phyloP scores from a whole-genome alignment of 2,888 invertebrate species.

The Spilosoma lubricipeda region DNA sequence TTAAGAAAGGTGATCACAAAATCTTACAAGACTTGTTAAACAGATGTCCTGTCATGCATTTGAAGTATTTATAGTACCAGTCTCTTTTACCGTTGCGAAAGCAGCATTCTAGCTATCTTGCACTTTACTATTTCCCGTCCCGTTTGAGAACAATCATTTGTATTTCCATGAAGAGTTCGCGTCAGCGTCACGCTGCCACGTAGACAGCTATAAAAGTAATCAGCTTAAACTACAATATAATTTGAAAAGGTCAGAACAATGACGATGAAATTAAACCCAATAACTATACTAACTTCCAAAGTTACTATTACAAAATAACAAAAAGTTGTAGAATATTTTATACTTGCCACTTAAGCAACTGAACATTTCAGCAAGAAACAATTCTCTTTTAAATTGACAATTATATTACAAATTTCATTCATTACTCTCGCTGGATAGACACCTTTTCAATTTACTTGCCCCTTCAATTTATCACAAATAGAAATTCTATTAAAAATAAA shows the following conservation, averaged over 20 bases:
- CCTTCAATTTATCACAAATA: constrained; percentile 1
- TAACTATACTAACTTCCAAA: not conserved
- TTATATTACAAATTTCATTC: not conserved
- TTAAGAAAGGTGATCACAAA: not conserved
- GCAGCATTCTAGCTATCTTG: not conserved
- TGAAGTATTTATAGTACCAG: not conserved
- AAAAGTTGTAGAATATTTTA: not conserved
- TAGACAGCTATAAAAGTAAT: not conserved
- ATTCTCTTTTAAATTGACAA: not conserved
- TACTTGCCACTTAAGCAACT: not conserved
- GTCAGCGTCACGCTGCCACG: too few relatives aligned
- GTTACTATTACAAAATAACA: not conserved
- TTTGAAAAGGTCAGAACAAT: not conserved
- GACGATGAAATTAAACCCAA: not conserved
- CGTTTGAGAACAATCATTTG: too few relatives aligned
- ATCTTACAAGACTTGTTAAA: not conserved
- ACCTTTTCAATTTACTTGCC: not conserved
- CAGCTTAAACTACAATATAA: not conserved
- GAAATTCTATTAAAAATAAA: constrained; percentile 1
- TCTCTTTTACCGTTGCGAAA: not conserved
- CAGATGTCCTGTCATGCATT: not conserved
- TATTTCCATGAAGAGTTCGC: too few relatives aligned
- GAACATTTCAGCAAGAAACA: not conserved
- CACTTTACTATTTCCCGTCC: too few relatives aligned
- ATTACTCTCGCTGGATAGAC: constrained; percentile 2